Evolutionary conservation across 2,797 vertebrate genomes (phyloP).

Genomic region (Dipus sagitta): DNA sequence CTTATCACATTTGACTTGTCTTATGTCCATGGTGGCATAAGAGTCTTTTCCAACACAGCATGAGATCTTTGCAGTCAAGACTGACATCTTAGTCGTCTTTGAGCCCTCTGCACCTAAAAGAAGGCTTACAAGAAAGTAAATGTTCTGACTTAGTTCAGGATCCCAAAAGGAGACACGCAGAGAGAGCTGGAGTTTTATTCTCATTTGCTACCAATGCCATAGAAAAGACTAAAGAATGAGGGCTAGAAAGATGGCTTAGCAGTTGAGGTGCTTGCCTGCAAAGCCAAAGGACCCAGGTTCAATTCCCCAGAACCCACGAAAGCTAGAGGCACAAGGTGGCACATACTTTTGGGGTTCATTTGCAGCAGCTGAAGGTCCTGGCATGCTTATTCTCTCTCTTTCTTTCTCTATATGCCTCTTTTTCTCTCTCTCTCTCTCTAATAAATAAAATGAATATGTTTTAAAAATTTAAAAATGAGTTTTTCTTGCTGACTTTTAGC

Average conservation of each 20-base stretch:
- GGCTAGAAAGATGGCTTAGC: too few relatives aligned
- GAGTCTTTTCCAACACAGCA: background rate
- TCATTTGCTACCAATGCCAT: background rate
- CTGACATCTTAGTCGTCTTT: conserved; percentile 36
- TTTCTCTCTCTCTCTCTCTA: too few relatives aligned
- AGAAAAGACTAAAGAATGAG: background rate
- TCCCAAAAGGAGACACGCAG: background rate
- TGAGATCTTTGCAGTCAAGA: background rate
- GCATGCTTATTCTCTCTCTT: too few relatives aligned
- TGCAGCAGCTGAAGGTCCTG: too few relatives aligned
- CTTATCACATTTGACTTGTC: background rate
- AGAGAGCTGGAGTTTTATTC: background rate
- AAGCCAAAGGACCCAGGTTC: background rate
- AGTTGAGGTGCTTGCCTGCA: too few relatives aligned
- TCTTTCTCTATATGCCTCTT: too few relatives aligned
- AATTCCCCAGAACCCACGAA: too few relatives aligned
- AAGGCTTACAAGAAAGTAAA: conserved; percentile 15
- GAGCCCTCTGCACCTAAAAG: conserved; percentile 1
- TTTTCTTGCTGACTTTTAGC: background rate
- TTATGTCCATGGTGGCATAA: background rate
- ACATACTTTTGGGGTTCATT: too few relatives aligned
- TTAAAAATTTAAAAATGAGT: background rate
- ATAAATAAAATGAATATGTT: too few relatives aligned
- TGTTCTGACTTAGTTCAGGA: background rate
- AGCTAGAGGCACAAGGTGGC: too few relatives aligned